Conservation (phyloP, 2,888 invertebrate genomes). For the Xiphydria camelus region DNA sequence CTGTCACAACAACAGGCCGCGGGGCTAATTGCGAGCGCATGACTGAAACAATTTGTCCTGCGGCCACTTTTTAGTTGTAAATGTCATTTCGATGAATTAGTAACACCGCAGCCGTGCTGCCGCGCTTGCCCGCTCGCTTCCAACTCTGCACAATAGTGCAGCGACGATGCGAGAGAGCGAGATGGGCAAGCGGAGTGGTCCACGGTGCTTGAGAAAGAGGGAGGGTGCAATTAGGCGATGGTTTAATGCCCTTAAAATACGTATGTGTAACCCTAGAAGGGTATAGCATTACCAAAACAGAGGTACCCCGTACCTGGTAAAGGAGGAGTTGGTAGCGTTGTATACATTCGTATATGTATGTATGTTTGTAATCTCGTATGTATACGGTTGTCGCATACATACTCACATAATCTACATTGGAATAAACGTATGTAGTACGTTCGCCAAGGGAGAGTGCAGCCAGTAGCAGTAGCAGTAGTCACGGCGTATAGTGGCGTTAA, state of each 20-base stretch:
- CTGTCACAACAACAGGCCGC: constrained; percentile 10
- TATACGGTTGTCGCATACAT: not conserved
- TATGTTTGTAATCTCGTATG: not conserved
- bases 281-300: constrained; percentile 52
- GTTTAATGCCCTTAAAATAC: constrained; percentile 40
- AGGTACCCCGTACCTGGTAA: constrained; percentile 18
- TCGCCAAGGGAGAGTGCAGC: too few relatives aligned
- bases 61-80: constrained; percentile 15
- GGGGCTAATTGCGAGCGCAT: constrained; percentile 13
- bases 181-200: constrained; percentile 5
- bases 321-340: not conserved
- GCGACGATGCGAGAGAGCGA: not conserved
- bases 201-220: constrained; percentile 7
- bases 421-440: too few relatives aligned
- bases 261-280: constrained; percentile 45
- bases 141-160: not conserved
- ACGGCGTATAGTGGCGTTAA: constrained; percentile 10
- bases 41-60: constrained; percentile 19
- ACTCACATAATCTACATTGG: too few relatives aligned
- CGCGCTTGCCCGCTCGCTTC: not conserved
- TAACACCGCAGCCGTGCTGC: constrained; percentile 2
- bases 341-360: not conserved
- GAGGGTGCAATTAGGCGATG: constrained; percentile 41
- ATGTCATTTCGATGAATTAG: constrained; percentile 15
- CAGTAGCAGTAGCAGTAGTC: too few relatives aligned